These are phyloP conservation scores for Trypoxylus dichotomus DNA, from an alignment of 1,140 invertebrate species.

Conservation along the genomic window DNA sequence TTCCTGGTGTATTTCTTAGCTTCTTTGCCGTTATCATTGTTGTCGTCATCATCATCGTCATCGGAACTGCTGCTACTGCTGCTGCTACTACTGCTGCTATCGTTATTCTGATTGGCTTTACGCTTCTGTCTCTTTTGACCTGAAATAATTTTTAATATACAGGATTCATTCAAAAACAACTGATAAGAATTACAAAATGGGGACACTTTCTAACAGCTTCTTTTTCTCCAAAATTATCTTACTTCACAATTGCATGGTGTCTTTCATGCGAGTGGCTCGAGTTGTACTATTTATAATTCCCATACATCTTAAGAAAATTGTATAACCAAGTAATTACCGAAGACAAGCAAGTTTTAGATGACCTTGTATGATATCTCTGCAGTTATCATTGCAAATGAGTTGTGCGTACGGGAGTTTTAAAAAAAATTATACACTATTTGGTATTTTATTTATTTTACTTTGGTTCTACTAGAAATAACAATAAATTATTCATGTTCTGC, in stretches of 20 bases:
- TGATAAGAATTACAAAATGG: background rate
- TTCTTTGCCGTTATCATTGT: slow-evolving; percentile 8
- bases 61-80: slow-evolving; percentile 22
- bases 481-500: too few species aligned
- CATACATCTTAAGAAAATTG: too few species aligned
- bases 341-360: too few species aligned
- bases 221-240: background rate
- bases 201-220: background rate
- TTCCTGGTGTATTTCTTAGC: background rate
- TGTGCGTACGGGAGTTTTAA: too few species aligned
- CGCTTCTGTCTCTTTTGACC: background rate
- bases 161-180: too few species aligned
- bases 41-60: slow-evolving; percentile 13
- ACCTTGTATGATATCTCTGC: too few species aligned
- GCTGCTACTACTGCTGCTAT: background rate
- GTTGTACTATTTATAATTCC: too few species aligned
- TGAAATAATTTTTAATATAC: background rate
- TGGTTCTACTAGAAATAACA: too few species aligned
- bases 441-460: too few species aligned
- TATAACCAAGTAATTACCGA: too few species aligned
- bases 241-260: background rate
- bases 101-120: background rate
- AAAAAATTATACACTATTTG: too few species aligned
- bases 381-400: too few species aligned
- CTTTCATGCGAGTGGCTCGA: background rate